Conservation (phyloP, 2,888 invertebrate species). For the Tribolium freemani region DNA sequence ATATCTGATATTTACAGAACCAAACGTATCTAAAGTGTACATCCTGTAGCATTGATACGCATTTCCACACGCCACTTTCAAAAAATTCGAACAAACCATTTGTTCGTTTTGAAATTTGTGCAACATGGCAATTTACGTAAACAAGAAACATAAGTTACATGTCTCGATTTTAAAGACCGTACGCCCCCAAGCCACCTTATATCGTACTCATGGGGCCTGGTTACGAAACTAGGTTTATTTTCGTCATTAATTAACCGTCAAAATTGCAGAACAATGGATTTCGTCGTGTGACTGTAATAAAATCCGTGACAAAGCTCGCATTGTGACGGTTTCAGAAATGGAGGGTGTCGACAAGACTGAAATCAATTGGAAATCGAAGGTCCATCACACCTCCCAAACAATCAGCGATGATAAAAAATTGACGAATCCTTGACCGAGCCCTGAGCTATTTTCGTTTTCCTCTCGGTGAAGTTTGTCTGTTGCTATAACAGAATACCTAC, state of each 20-base stretch:
- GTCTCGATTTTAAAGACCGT: background rate
- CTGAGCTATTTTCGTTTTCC: constrained; percentile 27
- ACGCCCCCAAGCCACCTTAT: background rate
- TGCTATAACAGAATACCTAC: background rate
- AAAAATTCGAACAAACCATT: background rate
- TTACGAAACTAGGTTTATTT: constrained; percentile 26
- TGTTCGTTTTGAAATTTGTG: background rate
- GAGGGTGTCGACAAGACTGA: constrained; percentile 16
- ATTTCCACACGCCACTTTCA: background rate
- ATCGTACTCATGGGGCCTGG: background rate
- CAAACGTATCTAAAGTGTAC: background rate
- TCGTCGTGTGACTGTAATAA: constrained; percentile 24
- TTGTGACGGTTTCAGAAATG: constrained; percentile 9
- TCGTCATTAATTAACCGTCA: constrained; percentile 30
- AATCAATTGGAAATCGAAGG: constrained; percentile 19
- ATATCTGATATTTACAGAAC: background rate
- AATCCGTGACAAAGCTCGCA: constrained; percentile 29
- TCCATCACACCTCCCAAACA: constrained; percentile 1
- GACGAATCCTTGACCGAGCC: constrained; percentile 22
- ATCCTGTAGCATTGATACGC: background rate
- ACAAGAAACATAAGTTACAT: background rate
- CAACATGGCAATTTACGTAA: background rate
- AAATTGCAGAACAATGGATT: constrained; percentile 36
- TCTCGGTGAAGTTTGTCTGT: background rate
- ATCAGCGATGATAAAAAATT: background rate